Base-by-base conservation (phyloP, 2,888 invertebrate species). In the Hypercompe scribonia region DNA sequence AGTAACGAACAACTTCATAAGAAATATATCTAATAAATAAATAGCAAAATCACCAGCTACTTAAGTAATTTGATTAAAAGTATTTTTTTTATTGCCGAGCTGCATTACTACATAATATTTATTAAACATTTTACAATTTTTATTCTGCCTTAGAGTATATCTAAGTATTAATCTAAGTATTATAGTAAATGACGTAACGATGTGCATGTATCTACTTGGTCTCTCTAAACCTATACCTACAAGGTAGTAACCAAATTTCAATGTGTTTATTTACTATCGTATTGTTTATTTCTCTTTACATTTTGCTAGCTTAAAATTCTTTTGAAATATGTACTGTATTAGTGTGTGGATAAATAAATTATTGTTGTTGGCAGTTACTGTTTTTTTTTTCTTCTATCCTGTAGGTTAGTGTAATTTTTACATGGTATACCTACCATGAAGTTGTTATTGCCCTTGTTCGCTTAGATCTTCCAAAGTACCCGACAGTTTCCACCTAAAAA, bases 311-410 rank as follows among this genome's bases (percentile, higher is more conserved):
- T 93, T 92, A 85, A 87, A 77, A 90, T 91, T 90, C 85, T 90
- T 92, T 90, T 89, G 84, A 88, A 80, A 86, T 86, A 81, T 87
- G 84, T 88, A 87, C 46, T 90, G 88, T 82, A 28, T 85, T 91
- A 91, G 91, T 93, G 92, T 94, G 93, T 91, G 92, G 89, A 88
- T 91, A 92, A 93, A 92, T 94, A 95, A 94, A 94, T 91, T 93
- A 95, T 94, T 95, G 95, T 95, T 95, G 95, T 95, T 95, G 94
- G 91, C 92, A 89, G 63, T 76, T 65, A 71, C 86, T 86, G 84
- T 76, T 81, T 82, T 33, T 81, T 82, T 33, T 50, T 74, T 67
- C 67, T 61, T 65, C 36, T 34, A 21, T 33, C 31, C n/a, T 50
- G 0, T 50, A 46, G 21, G 21, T 39, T 11, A 39, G 39, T 39